Base-by-base conservation (phyloP, 1,140 invertebrate genomes). In the Chrysomallon squamiferum region DNA sequence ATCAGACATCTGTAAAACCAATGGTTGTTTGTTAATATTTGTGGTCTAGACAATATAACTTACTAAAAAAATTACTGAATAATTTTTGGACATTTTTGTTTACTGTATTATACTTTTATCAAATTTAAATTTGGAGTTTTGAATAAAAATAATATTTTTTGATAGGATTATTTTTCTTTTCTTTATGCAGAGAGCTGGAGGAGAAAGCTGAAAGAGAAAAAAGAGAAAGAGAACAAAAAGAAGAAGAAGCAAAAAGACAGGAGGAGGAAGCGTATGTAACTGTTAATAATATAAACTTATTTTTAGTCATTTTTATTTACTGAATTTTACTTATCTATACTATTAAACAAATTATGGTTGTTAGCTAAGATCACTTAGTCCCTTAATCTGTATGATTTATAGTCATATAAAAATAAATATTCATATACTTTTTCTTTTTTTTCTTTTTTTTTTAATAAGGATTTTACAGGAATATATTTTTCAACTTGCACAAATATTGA, bases 181-280 rank as follows among this genome's bases (percentile, higher is more conserved):
- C 25, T 15, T 20, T 62, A 71, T 78, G 57, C 72, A 84, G 78
- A 68, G 77, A 80, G 60, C 72, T 65, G 59, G 74, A 80, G 69
- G 81, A 84, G 47, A 71, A 73, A 50, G 30, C 68, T 20, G 75
- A 81, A 67, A 71, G 74, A 64, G 81, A 82, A 50, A 72, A 74
- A 69, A 56, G 66, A 29, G 76, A 82, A 61, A 71, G 64, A 68
- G 80, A 81, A 62, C 73, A 65, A 22, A 68, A 68, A 49, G 80
- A 84, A 68, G 79, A 77, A 64, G 79, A 82, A 54, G 65, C 66
- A 58, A 64, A 71, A 32, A 69, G 76, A 65, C 72, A 72, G 32
- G 83, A 85, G 60, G 84, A 85, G 65, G 84, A 85, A 77, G 81
- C 69, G 83, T 84, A 72, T 74, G 71, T 59, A 33, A 27, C 45